Evolutionary conservation across 1,140 invertebrate genomes (phyloP).

Genomic region (Gryllus bimaculatus): DNA sequence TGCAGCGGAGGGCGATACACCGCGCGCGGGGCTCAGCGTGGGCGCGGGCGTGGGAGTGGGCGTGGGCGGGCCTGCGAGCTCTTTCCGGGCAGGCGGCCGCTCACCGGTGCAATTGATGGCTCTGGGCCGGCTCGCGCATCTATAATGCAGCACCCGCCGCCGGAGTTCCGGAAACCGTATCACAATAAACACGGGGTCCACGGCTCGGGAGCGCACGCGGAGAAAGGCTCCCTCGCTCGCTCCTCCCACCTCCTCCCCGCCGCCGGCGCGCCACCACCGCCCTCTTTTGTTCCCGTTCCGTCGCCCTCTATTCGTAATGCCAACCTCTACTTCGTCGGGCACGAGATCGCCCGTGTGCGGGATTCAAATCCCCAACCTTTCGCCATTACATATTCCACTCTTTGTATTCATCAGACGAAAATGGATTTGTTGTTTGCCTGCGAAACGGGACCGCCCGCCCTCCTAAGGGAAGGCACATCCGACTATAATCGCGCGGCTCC

Average conservation of each 20-base stretch:
- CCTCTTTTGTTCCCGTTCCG: neutral
- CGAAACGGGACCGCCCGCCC: neutral
- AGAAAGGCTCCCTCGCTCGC: neutral
- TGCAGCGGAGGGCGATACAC: too few relatives aligned
- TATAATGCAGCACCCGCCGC: neutral
- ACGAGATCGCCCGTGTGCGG: neutral
- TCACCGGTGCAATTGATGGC: neutral
- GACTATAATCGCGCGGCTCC: too few relatives aligned
- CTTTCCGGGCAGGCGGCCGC: neutral
- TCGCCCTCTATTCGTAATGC: neutral
- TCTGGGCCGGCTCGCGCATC: neutral
- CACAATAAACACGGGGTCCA: neutral
- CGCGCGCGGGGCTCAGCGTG: too few relatives aligned
- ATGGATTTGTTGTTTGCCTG: constrained; percentile 1
- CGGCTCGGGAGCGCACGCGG: neutral
- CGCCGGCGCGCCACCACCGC: too few relatives aligned
- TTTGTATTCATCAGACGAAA: constrained; percentile 5
- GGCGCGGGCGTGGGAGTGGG: too few relatives aligned
- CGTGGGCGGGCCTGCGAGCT: neutral
- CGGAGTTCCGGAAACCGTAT: neutral
- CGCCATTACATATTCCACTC: neutral
- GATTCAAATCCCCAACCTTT: constrained; percentile 1
- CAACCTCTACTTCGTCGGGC: neutral
- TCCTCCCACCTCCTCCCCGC: neutral
- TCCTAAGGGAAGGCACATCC: too few relatives aligned